phyloP scores from a whole-genome alignment of 2,113 vertebrate genomes.

The Sitta europaea region DNA sequence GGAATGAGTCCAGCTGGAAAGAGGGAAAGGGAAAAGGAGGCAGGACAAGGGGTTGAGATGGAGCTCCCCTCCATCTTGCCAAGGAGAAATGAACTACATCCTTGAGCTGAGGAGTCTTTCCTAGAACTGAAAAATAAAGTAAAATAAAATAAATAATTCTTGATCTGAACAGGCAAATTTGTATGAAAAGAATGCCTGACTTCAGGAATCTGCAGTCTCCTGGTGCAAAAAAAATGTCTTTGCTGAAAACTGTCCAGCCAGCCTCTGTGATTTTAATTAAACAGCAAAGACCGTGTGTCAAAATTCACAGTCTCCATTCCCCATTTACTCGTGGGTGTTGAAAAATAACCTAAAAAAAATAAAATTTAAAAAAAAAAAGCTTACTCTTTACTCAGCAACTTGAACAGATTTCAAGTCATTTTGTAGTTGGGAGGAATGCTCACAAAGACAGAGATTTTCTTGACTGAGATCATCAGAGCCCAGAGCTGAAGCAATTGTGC shows the following conservation, averaged over 20 bases:
- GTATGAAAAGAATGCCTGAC: not conserved
- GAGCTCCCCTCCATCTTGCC: not conserved
- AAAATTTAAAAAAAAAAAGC: not conserved
- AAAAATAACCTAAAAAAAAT: not conserved
- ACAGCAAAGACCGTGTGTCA: not conserved
- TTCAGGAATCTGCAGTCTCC: not conserved
- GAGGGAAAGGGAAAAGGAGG: not conserved
- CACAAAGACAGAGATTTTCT: constrained; percentile 22
- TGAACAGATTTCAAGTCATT: constrained; percentile 44
- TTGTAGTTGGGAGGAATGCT: constrained; percentile 49
- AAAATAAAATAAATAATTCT: not conserved
- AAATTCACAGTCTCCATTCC: not conserved
- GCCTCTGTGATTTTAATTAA: constrained; percentile 61
- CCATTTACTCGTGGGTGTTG: constrained; percentile 8
- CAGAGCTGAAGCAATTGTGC: constrained; percentile 27
- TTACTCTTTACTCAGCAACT: constrained; percentile 29
- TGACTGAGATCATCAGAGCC: constrained; percentile 47
- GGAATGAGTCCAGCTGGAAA: not conserved
- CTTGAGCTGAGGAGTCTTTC: not conserved
- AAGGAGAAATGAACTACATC: not conserved
- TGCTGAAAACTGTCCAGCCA: constrained; percentile 24
- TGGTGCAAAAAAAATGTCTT: not conserved
- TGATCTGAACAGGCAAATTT: not conserved
- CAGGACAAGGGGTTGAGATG: not conserved
- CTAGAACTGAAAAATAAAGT: not conserved